Evolutionary conservation across 1,140 invertebrate genomes (phyloP).

Genomic region (Ganaspis sp.): DNA sequence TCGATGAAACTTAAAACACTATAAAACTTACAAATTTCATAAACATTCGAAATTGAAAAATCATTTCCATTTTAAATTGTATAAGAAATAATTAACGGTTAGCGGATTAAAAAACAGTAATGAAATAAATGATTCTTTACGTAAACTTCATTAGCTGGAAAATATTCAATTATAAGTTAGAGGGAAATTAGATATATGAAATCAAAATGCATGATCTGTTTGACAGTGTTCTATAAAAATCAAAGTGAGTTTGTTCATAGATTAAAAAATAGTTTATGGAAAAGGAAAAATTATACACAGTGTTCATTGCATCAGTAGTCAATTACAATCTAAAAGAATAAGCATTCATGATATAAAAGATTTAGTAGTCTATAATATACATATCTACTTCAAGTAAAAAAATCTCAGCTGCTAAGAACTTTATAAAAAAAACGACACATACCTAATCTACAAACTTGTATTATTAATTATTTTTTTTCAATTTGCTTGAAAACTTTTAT

Average conservation of each 20-base stretch:
- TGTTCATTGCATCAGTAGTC: background rate
- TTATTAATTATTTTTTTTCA: background rate
- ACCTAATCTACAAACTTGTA: background rate
- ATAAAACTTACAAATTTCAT: background rate
- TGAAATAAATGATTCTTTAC: constrained; percentile 11
- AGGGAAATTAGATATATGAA: constrained; percentile 10
- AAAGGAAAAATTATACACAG: background rate
- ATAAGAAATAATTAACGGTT: constrained; percentile 7
- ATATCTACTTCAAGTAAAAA: background rate
- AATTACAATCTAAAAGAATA: background rate
- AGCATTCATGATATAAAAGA: background rate
- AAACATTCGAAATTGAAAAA: background rate
- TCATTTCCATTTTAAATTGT: background rate
- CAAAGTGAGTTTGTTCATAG: too few species aligned
- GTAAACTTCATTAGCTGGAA: constrained; percentile 2
- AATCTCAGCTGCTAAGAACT: background rate
- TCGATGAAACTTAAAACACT: background rate
- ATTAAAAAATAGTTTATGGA: background rate
- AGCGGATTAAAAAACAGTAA: background rate
- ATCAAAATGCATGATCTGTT: constrained; percentile 6
- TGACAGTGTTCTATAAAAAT: background rate
- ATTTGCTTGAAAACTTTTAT: background rate
- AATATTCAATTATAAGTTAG: constrained; percentile 7
- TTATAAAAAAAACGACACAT: background rate
- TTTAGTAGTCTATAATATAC: background rate